A percentile compares a stretch with the other conserved stretches of the same genome.
These are phyloP conservation scores for Dreissena rostriformis DNA, from an alignment of 1,140 invertebrate species.

Conservation along the genomic window DNA sequence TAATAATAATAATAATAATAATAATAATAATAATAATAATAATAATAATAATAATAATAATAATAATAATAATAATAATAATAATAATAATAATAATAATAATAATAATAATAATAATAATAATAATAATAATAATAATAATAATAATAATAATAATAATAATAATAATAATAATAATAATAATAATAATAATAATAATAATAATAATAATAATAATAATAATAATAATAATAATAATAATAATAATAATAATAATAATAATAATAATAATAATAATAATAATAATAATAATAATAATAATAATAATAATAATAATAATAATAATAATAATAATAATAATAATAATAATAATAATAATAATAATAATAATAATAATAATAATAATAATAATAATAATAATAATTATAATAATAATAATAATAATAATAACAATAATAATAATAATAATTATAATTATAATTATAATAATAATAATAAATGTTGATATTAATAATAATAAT, in stretches of 20 bases:
- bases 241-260: neutral
- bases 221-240: neutral
- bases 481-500: no score
- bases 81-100: neutral
- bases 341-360: neutral
- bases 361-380: neutral
- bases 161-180: constrained; percentile 3
- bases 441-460: no score
- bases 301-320: neutral
- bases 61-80: neutral
- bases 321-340: neutral
- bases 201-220: neutral
- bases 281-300: neutral
- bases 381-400: neutral
- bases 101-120: neutral
- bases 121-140: neutral
- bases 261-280: neutral
- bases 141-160: constrained; percentile 1
- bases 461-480: no score
- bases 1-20: constrained; percentile 5
- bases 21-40: neutral
- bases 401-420: neutral
- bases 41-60: neutral
- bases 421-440: neutral
- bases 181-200: neutral